A percentile compares a stretch with the other conserved stretches of the same genome.
phyloP scores from a whole-genome alignment of 2,888 invertebrate species.

The Drosophila demipolita region DNA sequence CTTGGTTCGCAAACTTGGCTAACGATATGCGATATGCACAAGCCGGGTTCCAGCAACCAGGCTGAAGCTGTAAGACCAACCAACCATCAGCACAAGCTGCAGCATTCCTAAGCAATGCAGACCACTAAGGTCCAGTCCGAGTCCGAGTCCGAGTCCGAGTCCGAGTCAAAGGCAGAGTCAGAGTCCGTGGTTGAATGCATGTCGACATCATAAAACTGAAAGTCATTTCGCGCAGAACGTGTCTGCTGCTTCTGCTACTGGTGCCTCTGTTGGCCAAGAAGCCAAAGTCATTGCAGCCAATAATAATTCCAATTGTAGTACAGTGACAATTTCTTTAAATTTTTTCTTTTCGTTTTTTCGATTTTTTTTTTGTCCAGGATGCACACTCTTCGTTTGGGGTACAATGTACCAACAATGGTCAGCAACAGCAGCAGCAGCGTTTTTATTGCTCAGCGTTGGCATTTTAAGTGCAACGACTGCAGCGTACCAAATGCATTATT shows the following conservation, averaged over 20 bases:
- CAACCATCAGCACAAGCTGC: background rate
- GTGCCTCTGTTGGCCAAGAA: slow-evolving; percentile 56
- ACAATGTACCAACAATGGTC: slow-evolving; percentile 81
- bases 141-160: slow-evolving; percentile 1
- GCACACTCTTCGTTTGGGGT: slow-evolving; percentile 59
- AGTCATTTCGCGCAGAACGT: slow-evolving; percentile 81
- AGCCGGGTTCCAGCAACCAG: slow-evolving; percentile 13
- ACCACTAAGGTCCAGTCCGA: slow-evolving; percentile 28
- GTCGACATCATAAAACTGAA: slow-evolving; percentile 80
- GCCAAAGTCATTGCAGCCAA: slow-evolving; percentile 82
- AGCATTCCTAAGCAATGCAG: slow-evolving; percentile 46
- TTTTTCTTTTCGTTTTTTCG: background rate
- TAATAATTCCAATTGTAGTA: slow-evolving; percentile 82
- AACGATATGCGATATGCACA: slow-evolving; percentile 80
- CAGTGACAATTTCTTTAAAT: slow-evolving; percentile 74
- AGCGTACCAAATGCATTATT: slow-evolving; percentile 67
- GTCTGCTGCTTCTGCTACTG: slow-evolving; percentile 45
- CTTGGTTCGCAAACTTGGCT: slow-evolving; percentile 73
- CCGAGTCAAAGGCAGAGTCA: slow-evolving; percentile 3
- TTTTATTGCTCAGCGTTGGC: slow-evolving; percentile 83
- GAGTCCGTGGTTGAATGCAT: slow-evolving; percentile 64
- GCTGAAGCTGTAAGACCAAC: slow-evolving; percentile 9
- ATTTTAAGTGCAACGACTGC: slow-evolving; percentile 75
- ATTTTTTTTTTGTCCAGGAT: slow-evolving; percentile 46
- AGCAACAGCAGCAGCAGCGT: slow-evolving; percentile 46